phyloP scores from a whole-genome alignment of 2,888 invertebrate species.

The Chrysotoxum bicinctum region DNA sequence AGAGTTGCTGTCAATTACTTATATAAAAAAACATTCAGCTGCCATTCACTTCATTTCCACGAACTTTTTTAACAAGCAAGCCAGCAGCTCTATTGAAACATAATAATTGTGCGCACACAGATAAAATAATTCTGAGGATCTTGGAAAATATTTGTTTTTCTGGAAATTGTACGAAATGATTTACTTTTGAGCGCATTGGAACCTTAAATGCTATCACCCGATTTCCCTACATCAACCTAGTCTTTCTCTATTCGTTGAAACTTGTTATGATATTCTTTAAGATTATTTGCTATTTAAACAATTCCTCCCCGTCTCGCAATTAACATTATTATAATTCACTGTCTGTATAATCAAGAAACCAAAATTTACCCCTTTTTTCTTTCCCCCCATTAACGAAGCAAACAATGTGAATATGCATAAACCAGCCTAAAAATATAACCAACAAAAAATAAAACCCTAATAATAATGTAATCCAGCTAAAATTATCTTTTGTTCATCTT shows the following conservation, averaged over 20 bases:
- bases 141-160: too few relatives aligned
- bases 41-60: too few relatives aligned
- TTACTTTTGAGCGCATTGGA: too few relatives aligned
- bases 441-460: slow-evolving; percentile 10
- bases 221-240: too few relatives aligned
- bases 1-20: too few relatives aligned
- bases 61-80: too few relatives aligned
- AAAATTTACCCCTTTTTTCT: neutral
- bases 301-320: neutral
- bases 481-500: slow-evolving; percentile 65
- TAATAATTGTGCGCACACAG: too few relatives aligned
- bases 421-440: neutral
- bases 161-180: too few relatives aligned
- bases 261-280: neutral
- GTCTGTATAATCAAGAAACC: neutral
- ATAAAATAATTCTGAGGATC: too few relatives aligned
- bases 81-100: too few relatives aligned
- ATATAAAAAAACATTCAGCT: too few relatives aligned
- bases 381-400: neutral
- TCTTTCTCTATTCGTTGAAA: neutral
- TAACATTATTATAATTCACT: neutral
- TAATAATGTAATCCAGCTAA: slow-evolving; percentile 68
- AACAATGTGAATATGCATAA: neutral
- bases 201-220: too few relatives aligned
- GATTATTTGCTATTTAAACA: neutral